phyloP scores from a whole-genome alignment of 2,797 vertebrate genomes.

The Australoheros facetus region DNA sequence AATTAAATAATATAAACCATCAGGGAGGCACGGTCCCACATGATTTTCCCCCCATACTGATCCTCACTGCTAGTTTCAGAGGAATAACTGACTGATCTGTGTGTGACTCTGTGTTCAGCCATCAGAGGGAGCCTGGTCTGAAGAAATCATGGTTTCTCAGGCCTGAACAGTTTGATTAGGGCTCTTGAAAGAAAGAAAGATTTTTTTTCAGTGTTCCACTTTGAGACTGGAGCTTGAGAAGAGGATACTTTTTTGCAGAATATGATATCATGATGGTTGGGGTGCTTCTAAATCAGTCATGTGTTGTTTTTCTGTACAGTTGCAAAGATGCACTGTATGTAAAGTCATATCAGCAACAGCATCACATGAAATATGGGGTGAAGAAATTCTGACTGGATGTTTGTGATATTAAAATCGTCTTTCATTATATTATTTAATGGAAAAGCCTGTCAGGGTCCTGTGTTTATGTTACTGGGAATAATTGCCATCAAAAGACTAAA shows the following conservation, averaged over 20 bases:
- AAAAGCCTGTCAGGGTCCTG: too few species aligned
- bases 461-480: too few species aligned
- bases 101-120: slow-evolving; percentile 39
- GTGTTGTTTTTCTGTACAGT: neutral
- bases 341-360: neutral
- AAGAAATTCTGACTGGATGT: neutral
- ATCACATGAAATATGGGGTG: too few species aligned
- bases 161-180: slow-evolving; percentile 18
- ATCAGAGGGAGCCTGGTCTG: slow-evolving; percentile 49
- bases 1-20: neutral
- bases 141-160: slow-evolving; percentile 4
- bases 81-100: neutral
- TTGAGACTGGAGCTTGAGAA: slow-evolving; percentile 1
- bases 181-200: neutral
- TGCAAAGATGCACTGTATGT: neutral
- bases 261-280: neutral
- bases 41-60: neutral
- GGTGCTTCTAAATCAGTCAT: neutral
- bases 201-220: neutral
- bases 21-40: neutral
- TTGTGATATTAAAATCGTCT: too few species aligned
- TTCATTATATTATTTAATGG: too few species aligned
- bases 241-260: neutral
- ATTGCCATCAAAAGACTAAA: too few species aligned
- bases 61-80: neutral